These are phyloP conservation scores for Marmota flaviventris DNA, from an alignment of 2,113 vertebrate genomes.

Conservation along the genomic window DNA sequence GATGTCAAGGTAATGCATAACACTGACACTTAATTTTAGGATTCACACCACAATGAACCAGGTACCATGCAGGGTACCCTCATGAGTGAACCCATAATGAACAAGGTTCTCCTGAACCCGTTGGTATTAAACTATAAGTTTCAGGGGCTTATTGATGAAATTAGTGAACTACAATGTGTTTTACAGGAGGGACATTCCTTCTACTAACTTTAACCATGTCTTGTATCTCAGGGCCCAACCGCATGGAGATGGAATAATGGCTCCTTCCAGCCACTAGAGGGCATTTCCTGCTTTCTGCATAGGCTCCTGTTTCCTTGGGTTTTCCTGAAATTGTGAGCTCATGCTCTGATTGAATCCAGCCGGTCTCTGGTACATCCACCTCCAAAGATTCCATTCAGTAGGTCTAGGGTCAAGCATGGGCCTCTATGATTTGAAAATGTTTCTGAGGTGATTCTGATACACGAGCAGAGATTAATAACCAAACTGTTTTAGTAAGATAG, in stretches of 20 bases:
- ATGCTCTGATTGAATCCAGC: neutral
- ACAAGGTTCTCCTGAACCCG: neutral
- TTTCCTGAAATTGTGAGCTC: neutral
- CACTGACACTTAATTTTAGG: neutral
- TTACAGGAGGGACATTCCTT: neutral
- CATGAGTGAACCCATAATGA: neutral
- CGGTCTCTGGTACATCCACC: neutral
- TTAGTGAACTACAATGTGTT: neutral
- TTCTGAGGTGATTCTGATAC: neutral
- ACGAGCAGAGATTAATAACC: neutral
- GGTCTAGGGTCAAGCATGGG: neutral
- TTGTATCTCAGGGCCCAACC: neutral
- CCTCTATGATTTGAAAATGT: neutral
- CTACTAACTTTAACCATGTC: no score
- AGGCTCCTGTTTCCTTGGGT: neutral
- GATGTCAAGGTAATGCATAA: neutral
- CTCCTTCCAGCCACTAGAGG: conserved; percentile 77
- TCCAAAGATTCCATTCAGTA: neutral
- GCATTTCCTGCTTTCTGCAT: conserved; percentile 68
- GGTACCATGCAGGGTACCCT: neutral
- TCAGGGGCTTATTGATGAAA: neutral
- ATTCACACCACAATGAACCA: neutral
- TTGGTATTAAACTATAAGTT: neutral
- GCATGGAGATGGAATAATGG: neutral
- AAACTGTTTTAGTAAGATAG: neutral